Percentiles rank a stretch among this genome's conserved stretches.
phyloP scores from a whole-genome alignment of 2,113 vertebrate genomes.

The Zosterops borbonicus region DNA sequence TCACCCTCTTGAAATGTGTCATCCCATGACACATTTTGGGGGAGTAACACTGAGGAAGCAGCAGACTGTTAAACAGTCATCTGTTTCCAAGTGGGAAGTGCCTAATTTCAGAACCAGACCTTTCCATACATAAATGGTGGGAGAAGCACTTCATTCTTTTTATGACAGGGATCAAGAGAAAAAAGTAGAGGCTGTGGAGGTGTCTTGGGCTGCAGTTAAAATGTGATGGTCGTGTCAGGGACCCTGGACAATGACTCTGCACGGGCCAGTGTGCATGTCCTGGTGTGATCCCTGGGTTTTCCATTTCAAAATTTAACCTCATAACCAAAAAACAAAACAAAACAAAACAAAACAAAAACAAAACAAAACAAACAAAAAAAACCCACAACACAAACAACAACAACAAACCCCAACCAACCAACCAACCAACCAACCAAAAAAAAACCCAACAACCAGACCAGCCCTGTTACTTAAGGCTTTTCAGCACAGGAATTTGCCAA shows the following conservation, averaged over 20 bases:
- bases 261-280: fast-evolving
- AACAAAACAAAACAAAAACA: no score
- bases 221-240: background rate
- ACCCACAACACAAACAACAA: no score
- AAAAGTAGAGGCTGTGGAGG: background rate
- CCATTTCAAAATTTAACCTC: background rate
- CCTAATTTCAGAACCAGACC: background rate
- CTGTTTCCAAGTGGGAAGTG: background rate
- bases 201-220: background rate
- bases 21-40: background rate
- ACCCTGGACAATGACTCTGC: no score
- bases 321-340: background rate
- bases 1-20: background rate
- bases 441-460: background rate
- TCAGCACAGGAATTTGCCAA: background rate
- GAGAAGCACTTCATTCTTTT: background rate
- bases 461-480: no score
- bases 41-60: background rate
- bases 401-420: no score
- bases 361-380: no score
- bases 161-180: background rate
- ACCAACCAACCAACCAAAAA: no score
- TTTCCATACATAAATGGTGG: background rate
- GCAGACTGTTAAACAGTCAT: background rate
- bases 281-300: background rate